Evolutionary conservation across 2,888 invertebrate genomes (phyloP), one percentile per base, ranked within the genome.

Genomic region (Amblyjoppa fuscipennis): DNA sequence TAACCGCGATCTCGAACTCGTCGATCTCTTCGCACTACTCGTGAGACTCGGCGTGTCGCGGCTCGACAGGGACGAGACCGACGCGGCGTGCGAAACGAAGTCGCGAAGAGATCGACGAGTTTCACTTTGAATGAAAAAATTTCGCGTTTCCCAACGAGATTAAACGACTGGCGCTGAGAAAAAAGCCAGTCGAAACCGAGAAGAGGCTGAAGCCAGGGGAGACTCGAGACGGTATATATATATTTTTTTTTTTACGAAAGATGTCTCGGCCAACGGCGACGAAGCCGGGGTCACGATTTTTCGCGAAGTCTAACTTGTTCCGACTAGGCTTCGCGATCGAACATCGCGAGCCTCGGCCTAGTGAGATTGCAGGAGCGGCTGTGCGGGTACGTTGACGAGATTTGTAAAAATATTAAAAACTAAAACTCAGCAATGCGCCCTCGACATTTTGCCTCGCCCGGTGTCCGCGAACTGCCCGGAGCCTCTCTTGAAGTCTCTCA

Each of bases 51-150:
- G n/a, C 56, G 75, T 13, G 53, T 71, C 53, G 82, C n/a, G 71
- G 13, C 76, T 76, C 70, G 71, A 82, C 82, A 82, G 82, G 82
- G 82, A 82, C 82, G 82, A 82, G 82, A n/a, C 75, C 38, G 41
- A 45, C 41, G 49, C 34, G 61, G 61, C 6, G 34, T 31, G 31
- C n/a, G 16, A 2, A 16, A 13, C 13, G 16, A 64, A 64, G 61
- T 64, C 11, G 45, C 31, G 64, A 45, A 69, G 25, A 45, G 45
- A 28, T 45, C 41, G 45, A 69, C 45, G 69, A 69, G 34, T 9
- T 25, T 13, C 16, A 45, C 45, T 28, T 45, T 28, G 5, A 25
- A 28, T 25, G 16, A n/a, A 31, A 3, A 74, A 74, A 61, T 61
- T 31, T 61, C 28, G 28, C 25, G 73, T 41, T 41, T 73, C 25